Evolutionary conservation across 2,888 invertebrate species (phyloP), one percentile per base, ranked within the genome.

Genomic region (Cyaniris semiargus): DNA sequence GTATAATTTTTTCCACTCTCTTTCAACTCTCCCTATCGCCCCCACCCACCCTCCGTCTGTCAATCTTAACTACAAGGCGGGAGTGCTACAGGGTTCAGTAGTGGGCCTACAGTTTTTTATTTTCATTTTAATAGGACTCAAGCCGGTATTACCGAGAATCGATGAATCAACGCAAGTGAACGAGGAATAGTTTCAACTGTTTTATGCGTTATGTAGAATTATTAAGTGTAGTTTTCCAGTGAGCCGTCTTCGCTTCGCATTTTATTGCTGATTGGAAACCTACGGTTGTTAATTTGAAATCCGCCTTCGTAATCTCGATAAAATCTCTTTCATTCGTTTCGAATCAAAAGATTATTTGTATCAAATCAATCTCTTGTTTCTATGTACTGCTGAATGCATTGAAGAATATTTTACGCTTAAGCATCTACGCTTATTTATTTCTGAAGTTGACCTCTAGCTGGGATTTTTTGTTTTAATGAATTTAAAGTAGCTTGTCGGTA

Each of bases 1-100:
- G 92, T 93, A 93, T 93, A 93, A 93, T 93, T 93, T 92, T 85
- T 93, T 90, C 92, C 89, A 90, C 90, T 90, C 91, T 90, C 90
- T 91, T 91, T 90, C 90, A 92, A 90, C 90, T 89, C 89, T 84
- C 89, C 86, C 87, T 86, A 84, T 85, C 84, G 80, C 85, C 85
- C 87, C 86, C 89, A 78, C 86, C 86, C 85, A 90, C 91, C 93
- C 92, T 89, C 88, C 90, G 92, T 93, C 93, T 93, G 93, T 92
- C 94, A 93, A 93, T 94, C 93, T 93, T 93, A 92, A 90, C 91
- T 90, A 89, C 89, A 88, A 89, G 87, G 87, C 87, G 89, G 89
- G 89, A 87, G 87, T 86, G 86, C 85, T 89, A 88, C 87, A 84
- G 86, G 86, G 87, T 88, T 89, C 88, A 89, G 88, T 89, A 88